A percentile compares a stretch with the other conserved stretches of the same genome.
phyloP scores from a whole-genome alignment of 1,140 invertebrate species.

The Drosophila miranda region DNA sequence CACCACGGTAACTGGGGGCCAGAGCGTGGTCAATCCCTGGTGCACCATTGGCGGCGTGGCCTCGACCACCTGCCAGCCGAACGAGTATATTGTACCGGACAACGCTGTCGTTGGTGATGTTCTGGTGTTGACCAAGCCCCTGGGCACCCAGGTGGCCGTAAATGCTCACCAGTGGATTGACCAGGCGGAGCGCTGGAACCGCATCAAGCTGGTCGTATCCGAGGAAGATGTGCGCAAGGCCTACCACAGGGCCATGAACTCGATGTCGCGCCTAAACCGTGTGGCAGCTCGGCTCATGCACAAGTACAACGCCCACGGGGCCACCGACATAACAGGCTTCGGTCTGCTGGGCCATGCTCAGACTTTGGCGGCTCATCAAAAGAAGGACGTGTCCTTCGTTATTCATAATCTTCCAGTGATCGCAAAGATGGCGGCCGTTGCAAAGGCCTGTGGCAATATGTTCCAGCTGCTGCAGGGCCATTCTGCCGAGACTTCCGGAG shows the following conservation, averaged over 20 bases:
- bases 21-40: slow-evolving; percentile 99
- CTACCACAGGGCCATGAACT: slow-evolving; percentile 98
- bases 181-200: slow-evolving; percentile 97
- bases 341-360: slow-evolving; percentile 98
- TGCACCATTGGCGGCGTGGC: slow-evolving; percentile 98
- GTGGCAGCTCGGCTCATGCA: slow-evolving; percentile 97
- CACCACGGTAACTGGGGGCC: slow-evolving; percentile 96
- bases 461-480: slow-evolving; percentile 96
- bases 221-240: slow-evolving; percentile 97
- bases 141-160: slow-evolving; percentile 98
- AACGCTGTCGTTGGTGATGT: slow-evolving; percentile 98
- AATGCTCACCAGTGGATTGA: slow-evolving; percentile 99
- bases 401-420: slow-evolving; percentile 99
- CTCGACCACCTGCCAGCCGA: slow-evolving; percentile 95
- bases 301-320: slow-evolving; percentile 98
- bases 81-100: slow-evolving; percentile 98
- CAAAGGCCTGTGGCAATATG: slow-evolving; percentile 97
- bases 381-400: slow-evolving; percentile 98
- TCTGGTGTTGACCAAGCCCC: slow-evolving; percentile 96
- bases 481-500: slow-evolving; percentile 95
- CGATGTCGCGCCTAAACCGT: slow-evolving; percentile 97
- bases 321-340: slow-evolving; percentile 98
- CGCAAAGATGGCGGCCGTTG: slow-evolving; percentile 98
- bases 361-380: slow-evolving; percentile 97
- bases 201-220: slow-evolving; percentile 96